Base-by-base conservation (phyloP, 2,113 vertebrate species). In the Strigops habroptila region DNA sequence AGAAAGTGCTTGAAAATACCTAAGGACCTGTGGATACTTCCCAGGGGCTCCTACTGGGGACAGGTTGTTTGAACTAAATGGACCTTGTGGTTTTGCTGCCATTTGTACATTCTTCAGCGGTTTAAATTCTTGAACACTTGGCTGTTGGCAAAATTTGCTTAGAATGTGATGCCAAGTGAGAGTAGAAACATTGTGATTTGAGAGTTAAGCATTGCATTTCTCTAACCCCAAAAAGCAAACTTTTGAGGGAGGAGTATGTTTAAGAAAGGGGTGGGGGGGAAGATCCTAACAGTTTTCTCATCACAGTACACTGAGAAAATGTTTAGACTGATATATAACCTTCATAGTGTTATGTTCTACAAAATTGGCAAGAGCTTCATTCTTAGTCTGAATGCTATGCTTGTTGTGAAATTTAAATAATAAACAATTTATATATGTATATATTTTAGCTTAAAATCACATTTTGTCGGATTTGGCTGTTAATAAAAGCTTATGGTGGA, bases 341-440 rank as follows among this genome's bases (percentile, higher is more conserved):
- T 90, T 91, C 23, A 0, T 87, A 92, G 96, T 81, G 86, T 90
- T 94, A 48, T 93, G 64, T 95, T 97, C 96, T 96, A 74, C 93
- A 90, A 96, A 88, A 83, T 39, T 97, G 93, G 91, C 94, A 95
- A 75, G 80, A 81, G 49, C 35, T 55, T 91, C 84, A 57, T 86
- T 96, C 86, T 97, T 92, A 94, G 95, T 86, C 93, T 98, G 97
- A 98, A 98, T 96, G 95, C 89, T 96, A 68, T 93, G 57, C 91
- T 97, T 97, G 93, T 97, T 98, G 98, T 97, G 88, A 97, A 97
- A 97, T 97, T 97, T 98, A 97, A 98, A 98, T 97, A 97, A 97
- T 96, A 97, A 97, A 97, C 94, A 97, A 92, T 97, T 96, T 95
- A 96, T 97, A 35, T 87, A 96, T 95, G 90, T 94, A 94, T 94